Percentiles rank a stretch among this genome's conserved stretches.
phyloP scores from a whole-genome alignment of 2,797 vertebrate genomes.

The Micropoecilia bifurca region DNA sequence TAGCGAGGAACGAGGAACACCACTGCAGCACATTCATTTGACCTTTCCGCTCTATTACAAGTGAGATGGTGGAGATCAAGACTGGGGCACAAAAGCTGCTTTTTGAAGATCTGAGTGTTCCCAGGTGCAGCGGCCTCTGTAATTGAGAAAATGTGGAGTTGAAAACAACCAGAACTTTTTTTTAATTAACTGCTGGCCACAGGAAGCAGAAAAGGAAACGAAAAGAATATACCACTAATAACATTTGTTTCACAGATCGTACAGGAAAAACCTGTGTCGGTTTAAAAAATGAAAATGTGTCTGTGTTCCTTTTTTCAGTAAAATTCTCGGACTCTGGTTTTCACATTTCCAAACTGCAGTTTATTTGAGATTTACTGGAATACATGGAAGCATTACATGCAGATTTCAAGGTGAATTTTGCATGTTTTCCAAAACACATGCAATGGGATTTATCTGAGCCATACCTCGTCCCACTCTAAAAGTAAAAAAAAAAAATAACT shows the following conservation, averaged over 20 bases:
- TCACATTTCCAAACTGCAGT: not conserved
- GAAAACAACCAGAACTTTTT: not conserved
- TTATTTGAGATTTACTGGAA: not conserved
- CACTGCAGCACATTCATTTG: not conserved
- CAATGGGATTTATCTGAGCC: not conserved
- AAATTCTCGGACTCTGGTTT: not conserved
- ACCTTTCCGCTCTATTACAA: not conserved
- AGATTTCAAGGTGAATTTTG: not conserved
- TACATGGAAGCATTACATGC: not conserved
- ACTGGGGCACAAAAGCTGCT: not conserved
- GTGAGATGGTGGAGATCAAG: not conserved
- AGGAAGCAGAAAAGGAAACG: not conserved
- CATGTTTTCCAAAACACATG: not conserved
- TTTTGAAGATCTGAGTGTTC: not conserved
- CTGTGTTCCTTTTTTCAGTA: not conserved
- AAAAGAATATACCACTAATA: not conserved
- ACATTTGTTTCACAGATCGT: not conserved
- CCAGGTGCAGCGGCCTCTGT: not conserved
- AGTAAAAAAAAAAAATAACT: not conserved
- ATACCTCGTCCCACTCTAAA: not conserved
- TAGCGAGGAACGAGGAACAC: not conserved
- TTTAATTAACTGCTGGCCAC: not conserved
- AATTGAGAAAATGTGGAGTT: not conserved
- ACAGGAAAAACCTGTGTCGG: not conserved
- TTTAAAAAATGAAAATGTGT: not conserved